phyloP scores from a whole-genome alignment of 2,888 invertebrate genomes.

The Lottia scabra region DNA sequence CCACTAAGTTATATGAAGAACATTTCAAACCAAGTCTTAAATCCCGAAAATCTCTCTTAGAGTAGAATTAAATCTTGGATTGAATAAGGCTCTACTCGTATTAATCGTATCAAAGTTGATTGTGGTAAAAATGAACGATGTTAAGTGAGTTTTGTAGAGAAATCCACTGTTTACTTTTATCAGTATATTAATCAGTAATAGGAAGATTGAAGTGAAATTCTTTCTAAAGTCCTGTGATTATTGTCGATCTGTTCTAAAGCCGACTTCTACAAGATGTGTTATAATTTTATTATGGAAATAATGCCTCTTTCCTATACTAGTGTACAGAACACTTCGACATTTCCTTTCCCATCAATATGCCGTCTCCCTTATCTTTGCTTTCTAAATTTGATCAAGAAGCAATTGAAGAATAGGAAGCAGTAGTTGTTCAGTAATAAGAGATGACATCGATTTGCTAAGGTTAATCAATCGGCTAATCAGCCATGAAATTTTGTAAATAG shows the following conservation, averaged over 20 bases:
- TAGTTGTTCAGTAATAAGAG: constrained; percentile 12
- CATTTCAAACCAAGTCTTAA: constrained; percentile 1
- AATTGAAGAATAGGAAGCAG: constrained; percentile 7
- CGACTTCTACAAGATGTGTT: constrained; percentile 27
- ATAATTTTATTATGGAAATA: constrained; percentile 33
- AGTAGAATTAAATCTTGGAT: constrained; percentile 22
- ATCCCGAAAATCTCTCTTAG: constrained; percentile 3
- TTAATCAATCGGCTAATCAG: constrained; percentile 34
- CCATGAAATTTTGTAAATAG: constrained; percentile 37
- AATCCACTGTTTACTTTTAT: constrained; percentile 17
- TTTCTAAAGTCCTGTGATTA: constrained; percentile 30
- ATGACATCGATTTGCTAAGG: constrained; percentile 27
- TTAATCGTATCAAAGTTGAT: constrained; percentile 16
- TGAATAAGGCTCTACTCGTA: constrained; percentile 15
- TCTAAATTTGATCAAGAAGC: background rate
- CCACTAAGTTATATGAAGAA: background rate
- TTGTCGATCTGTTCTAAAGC: constrained; percentile 36
- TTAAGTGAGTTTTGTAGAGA: constrained; percentile 16
- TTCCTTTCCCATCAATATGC: constrained; percentile 10
- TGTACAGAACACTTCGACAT: background rate
- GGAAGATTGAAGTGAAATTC: constrained; percentile 23
- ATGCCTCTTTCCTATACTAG: constrained; percentile 8
- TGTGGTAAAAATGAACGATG: constrained; percentile 15
- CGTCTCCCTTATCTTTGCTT: background rate
- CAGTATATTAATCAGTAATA: constrained; percentile 34